A percentile compares a stretch with the other conserved stretches of the same genome.
phyloP scores from a whole-genome alignment of 2,888 invertebrate species.

The Pollenia labialis region DNA sequence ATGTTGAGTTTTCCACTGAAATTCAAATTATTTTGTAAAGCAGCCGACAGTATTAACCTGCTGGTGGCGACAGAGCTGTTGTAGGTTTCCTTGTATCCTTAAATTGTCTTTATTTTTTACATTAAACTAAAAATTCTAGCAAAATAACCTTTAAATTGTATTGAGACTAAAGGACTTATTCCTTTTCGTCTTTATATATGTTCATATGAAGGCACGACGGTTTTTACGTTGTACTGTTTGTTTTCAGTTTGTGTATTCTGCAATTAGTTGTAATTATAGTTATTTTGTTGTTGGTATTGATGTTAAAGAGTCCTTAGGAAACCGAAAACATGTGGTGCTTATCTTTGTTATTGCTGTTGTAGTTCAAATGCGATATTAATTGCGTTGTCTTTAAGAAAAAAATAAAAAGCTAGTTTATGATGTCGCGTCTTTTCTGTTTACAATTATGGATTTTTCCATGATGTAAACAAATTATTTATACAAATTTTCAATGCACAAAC shows the following conservation, averaged over 20 bases:
- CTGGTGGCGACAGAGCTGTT: constrained; percentile 20
- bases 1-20: constrained; percentile 50
- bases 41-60: constrained; percentile 31
- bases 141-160: neutral
- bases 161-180: neutral
- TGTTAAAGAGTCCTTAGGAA: constrained; percentile 21
- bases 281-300: neutral
- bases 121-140: too few species aligned
- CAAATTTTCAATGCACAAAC: neutral
- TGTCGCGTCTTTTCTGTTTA: constrained; percentile 7
- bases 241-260: constrained; percentile 9
- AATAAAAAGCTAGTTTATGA: constrained; percentile 38
- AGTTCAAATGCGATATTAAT: constrained; percentile 56
- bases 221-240: constrained; percentile 17
- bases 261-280: constrained; percentile 23
- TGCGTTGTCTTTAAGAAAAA: constrained; percentile 34
- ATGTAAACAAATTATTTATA: constrained; percentile 33
- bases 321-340: constrained; percentile 40
- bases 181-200: neutral
- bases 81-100: neutral
- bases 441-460: constrained; percentile 10
- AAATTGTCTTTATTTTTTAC: neutral
- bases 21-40: constrained; percentile 29
- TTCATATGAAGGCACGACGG: neutral
- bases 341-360: constrained; percentile 56